These are phyloP conservation scores for Drosophila lini DNA, from an alignment of 1,140 invertebrate species.

Conservation along the genomic window DNA sequence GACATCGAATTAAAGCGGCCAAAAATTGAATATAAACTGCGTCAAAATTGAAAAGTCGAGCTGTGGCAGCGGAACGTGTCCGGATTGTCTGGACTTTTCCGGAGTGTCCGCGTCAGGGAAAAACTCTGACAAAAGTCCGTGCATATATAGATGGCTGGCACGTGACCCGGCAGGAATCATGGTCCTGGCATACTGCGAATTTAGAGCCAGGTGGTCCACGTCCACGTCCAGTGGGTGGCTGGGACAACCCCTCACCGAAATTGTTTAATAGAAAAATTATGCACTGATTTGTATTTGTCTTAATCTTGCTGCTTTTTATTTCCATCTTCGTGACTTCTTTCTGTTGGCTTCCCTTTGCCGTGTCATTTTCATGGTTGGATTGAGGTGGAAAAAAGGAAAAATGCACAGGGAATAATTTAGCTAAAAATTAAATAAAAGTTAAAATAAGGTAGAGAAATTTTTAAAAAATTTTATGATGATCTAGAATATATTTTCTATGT, in stretches of 20 bases:
- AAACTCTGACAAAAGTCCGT: conserved; percentile 38
- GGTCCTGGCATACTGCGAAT: conserved; percentile 17
- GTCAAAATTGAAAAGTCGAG: conserved; percentile 75
- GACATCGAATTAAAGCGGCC: conserved; percentile 63
- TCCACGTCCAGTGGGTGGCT: conserved; percentile 7
- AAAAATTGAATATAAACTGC: conserved; percentile 79
- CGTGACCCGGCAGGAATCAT: conserved; percentile 55
- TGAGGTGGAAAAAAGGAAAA: conserved; percentile 6
- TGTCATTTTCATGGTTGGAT: conserved; percentile 65
- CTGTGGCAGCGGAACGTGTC: conserved; percentile 64
- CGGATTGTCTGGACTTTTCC: conserved; percentile 27
- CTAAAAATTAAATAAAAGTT: neutral
- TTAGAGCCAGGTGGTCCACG: conserved; percentile 46
- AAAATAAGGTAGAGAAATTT: neutral
- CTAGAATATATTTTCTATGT: too few relatives aligned
- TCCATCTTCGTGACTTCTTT: conserved; percentile 34
- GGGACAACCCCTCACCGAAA: conserved; percentile 11
- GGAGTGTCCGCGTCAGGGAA: conserved; percentile 8
- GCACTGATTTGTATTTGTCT: conserved; percentile 80
- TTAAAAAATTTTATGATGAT: neutral
- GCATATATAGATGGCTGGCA: conserved; percentile 42
- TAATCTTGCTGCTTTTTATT: conserved; percentile 57
- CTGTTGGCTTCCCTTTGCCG: conserved; percentile 35
- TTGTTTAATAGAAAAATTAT: conserved; percentile 82
- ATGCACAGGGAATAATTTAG: conserved; percentile 1